Evolutionary conservation across 1,140 invertebrate species (phyloP).

Genomic region (Drosophila funebris): DNA sequence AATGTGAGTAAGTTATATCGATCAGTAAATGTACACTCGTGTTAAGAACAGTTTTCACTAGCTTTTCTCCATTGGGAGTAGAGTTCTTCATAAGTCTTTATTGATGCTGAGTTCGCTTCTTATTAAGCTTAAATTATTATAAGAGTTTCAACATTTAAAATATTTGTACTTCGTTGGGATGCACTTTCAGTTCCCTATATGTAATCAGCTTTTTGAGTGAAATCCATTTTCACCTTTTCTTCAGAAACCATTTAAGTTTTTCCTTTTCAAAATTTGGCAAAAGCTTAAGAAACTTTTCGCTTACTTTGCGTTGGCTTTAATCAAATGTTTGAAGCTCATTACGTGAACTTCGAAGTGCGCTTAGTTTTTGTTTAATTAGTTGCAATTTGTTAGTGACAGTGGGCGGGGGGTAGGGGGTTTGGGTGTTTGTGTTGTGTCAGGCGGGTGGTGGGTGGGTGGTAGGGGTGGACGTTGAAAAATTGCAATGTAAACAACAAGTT

Average conservation of each 20-base stretch:
- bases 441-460: background rate
- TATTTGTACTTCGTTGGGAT: too few relatives aligned
- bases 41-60: too few relatives aligned
- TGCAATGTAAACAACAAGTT: conserved; percentile 62
- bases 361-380: conserved; percentile 56
- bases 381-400: conserved; percentile 64
- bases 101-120: too few relatives aligned
- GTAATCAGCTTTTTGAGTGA: background rate
- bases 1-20: too few relatives aligned
- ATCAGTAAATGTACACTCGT: too few relatives aligned
- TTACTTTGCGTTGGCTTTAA: background rate
- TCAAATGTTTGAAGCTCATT: conserved; percentile 11
- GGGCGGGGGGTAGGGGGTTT: background rate
- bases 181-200: too few relatives aligned
- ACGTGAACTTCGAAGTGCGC: background rate
- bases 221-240: background rate
- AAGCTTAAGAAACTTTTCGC: background rate
- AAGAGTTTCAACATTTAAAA: too few relatives aligned
- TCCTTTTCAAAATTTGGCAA: background rate
- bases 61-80: too few relatives aligned
- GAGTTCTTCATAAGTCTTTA: too few relatives aligned
- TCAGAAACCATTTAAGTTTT: background rate
- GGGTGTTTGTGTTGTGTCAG: too few relatives aligned
- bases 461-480: conserved; percentile 54
- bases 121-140: too few relatives aligned